Evolutionary conservation across 2,797 vertebrate genomes (phyloP).

Genomic region (Sitta carolinensis): DNA sequence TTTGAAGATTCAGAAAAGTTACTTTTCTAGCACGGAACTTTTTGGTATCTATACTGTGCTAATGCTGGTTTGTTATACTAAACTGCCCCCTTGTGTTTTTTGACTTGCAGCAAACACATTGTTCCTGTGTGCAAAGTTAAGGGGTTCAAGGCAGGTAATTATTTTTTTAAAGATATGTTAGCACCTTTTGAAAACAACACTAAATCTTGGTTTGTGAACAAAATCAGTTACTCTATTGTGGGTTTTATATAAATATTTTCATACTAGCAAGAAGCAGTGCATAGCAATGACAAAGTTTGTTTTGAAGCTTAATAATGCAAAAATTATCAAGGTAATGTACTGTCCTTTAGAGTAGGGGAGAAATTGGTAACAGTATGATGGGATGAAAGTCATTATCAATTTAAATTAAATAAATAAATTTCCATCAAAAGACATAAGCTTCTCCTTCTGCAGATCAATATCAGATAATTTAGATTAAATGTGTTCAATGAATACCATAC

Average conservation of each 20-base stretch:
- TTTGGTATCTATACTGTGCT: not conserved
- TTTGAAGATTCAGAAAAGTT: not conserved
- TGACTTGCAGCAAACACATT: not conserved
- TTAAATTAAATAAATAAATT: slow-evolving; percentile 23
- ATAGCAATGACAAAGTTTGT: not conserved
- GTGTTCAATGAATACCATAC: slow-evolving; percentile 59
- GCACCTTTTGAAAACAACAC: not conserved
- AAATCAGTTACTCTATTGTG: not conserved
- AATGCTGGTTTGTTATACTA: slow-evolving; percentile 22
- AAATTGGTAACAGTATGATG: not conserved
- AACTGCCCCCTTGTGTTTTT: slow-evolving; percentile 64
- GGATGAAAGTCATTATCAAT: not conserved
- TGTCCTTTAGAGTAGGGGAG: not conserved
- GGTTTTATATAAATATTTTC: not conserved
- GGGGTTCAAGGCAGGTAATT: not conserved
- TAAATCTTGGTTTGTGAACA: not conserved
- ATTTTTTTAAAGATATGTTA: not conserved
- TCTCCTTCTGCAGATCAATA: slow-evolving; percentile 69
- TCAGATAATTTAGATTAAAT: slow-evolving; percentile 61
- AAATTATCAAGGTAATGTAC: not conserved
- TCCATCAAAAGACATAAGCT: slow-evolving; percentile 66
- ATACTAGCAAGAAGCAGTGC: not conserved
- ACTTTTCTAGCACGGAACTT: not conserved
- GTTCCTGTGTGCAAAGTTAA: not conserved
- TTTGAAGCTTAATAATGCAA: not conserved